Evolutionary conservation across 2,113 vertebrate species (phyloP).

Genomic region (Camelus bactrianus): DNA sequence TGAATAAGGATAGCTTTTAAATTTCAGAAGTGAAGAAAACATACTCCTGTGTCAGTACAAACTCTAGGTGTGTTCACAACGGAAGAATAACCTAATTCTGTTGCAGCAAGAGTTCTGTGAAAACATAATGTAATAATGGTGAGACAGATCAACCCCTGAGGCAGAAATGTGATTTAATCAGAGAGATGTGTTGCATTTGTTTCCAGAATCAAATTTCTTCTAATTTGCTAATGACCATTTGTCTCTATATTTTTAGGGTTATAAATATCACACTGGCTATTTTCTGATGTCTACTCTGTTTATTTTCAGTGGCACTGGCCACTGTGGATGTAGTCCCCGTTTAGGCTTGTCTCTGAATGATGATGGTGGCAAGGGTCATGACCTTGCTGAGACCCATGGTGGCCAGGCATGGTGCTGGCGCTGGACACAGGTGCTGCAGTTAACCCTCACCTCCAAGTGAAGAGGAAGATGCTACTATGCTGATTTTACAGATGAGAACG

Average conservation of each 20-base stretch:
- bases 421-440: background rate
- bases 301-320: background rate
- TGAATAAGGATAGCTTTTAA: slow-evolving; percentile 2
- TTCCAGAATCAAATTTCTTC: slow-evolving; percentile 69
- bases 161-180: slow-evolving; percentile 70
- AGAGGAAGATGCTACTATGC: background rate
- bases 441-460: background rate
- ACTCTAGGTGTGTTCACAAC: background rate
- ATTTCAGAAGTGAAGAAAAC: slow-evolving; percentile 40
- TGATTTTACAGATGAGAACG: background rate
- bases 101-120: slow-evolving; percentile 55
- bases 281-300: background rate
- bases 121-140: slow-evolving; percentile 65
- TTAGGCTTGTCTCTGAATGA: background rate
- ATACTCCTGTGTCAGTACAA: background rate
- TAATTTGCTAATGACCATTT: slow-evolving; percentile 47
- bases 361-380: background rate
- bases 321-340: background rate
- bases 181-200: slow-evolving; percentile 53
- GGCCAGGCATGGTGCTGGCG: no score
- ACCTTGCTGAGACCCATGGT: background rate
- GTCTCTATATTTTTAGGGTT: slow-evolving; percentile 43
- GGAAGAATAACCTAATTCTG: slow-evolving; percentile 55
- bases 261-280: slow-evolving; percentile 35
- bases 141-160: slow-evolving; percentile 49